Conservation (phyloP, 2,797 vertebrate genomes). For the Pygocentrus nattereri region DNA sequence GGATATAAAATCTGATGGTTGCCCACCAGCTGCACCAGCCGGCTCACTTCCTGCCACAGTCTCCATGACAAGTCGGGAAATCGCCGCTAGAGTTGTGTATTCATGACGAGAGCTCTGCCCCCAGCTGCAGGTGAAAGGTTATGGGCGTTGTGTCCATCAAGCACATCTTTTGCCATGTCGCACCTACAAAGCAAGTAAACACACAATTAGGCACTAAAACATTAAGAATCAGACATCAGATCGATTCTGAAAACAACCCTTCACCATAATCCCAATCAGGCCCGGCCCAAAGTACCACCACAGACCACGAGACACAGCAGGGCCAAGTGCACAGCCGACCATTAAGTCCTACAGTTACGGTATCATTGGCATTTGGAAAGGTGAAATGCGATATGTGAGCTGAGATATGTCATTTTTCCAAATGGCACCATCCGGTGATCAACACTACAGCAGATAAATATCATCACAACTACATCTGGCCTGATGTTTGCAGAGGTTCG, state of each 20-base stretch:
- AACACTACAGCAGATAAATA: no score
- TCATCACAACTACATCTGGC: no score
- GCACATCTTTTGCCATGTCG: conserved; percentile 37
- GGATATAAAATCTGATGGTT: conserved; percentile 59
- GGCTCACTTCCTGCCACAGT: conserved; percentile 69
- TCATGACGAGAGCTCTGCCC: conserved; percentile 22
- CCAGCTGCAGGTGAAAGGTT: not conserved
- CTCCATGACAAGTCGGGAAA: conserved; percentile 78
- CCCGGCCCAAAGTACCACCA: not conserved
- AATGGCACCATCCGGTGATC: no score
- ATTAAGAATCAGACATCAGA: no score
- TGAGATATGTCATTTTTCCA: no score
- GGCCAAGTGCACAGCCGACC: no score
- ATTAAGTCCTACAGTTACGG: no score
- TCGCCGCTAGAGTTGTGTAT: conserved; percentile 21
- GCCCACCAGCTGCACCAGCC: conserved; percentile 58
- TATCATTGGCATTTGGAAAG: no score
- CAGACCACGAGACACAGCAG: no score
- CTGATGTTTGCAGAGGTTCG: no score
- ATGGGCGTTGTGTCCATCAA: not conserved
- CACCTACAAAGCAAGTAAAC: conserved; percentile 40
- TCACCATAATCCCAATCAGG: not conserved
- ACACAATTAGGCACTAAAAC: not conserved
- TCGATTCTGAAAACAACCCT: no score
- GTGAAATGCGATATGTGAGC: no score